These are phyloP conservation scores for Ahaetulla prasina DNA, from an alignment of 2,113 vertebrate species.

Conservation along the genomic window DNA sequence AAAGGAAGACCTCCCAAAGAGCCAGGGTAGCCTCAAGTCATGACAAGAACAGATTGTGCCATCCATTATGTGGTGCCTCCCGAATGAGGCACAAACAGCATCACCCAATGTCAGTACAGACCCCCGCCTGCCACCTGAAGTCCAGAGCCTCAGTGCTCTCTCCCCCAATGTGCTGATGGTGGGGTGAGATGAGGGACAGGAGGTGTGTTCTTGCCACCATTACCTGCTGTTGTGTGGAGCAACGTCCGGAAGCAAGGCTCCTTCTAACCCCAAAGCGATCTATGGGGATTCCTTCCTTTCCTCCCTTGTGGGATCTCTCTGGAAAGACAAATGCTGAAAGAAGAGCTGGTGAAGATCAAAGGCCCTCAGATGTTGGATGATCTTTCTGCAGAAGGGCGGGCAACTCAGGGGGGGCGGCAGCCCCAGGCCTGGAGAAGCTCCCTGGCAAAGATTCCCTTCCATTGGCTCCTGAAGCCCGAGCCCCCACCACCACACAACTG, in stretches of 20 bases:
- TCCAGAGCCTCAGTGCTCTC: not conserved
- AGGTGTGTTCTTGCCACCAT: not conserved
- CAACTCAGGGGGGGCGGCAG: not conserved
- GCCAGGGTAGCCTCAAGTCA: not conserved
- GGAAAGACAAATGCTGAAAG: not conserved
- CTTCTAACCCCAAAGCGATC: not conserved
- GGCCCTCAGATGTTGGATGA: not conserved
- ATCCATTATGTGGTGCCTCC: not conserved
- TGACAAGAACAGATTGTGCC: not conserved
- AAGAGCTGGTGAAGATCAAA: not conserved
- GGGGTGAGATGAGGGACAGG: not conserved
- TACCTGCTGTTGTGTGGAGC: not conserved
- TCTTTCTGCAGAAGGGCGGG: not conserved
- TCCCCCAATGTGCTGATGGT: not conserved
- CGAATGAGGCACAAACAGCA: not conserved
- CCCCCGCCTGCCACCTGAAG: not conserved
- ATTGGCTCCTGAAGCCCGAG: not conserved
- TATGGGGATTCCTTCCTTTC: not conserved
- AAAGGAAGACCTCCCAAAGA: not conserved
- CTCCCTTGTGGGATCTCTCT: not conserved
- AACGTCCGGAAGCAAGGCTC: not conserved
- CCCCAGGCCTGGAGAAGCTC: not conserved
- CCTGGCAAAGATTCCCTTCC: not conserved
- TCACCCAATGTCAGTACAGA: not conserved
- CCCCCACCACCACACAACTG: not conserved